Base-by-base conservation (phyloP, 1,140 invertebrate genomes). In the Brachionus asplanchnoidis region DNA sequence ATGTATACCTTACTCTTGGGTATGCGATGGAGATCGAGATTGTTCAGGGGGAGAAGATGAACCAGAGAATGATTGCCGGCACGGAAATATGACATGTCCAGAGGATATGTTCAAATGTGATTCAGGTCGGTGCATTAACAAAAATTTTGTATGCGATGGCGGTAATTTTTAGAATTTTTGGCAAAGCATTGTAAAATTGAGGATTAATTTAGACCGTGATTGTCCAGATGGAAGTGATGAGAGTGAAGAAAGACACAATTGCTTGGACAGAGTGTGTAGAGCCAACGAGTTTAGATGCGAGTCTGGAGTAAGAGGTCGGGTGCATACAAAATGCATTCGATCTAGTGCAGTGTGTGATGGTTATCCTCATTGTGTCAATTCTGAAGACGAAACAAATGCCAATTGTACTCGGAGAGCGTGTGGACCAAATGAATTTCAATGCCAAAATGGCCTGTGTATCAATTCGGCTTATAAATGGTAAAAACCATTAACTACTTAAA, bases 11-110 rank as follows among this genome's bases (percentile, higher is more conserved):
- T 77, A 77, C 11, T 46, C 42, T 23, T 77, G 73, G 73, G 9
- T 98, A 0, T 99, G 96, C 89, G 96, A 98, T 88, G 95, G 95
- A 0, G 95, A 97, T 88, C 95, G 95, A 0, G 96, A 97, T 88
- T 97, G 96, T 89, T 94, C 97, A 0, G 96, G 97, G 88, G 95
- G 95, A 0, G 95, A 95, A n/a, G 97, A 99, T 89, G 97, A 99
- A 89, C 96, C 87, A 14, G 23, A 20, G 11, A 3, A 20, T 8
- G 86, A 86, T 1, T 80, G 77, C 60, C 26, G 77, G 1, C 53
- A 36, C 4, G 50, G 26, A 17, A 80, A 80, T 80, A n/a, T 12
- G 4, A 65, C 77, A 65, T 80, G 77, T 65, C 77, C 77, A 20
- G 14, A n/a, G 9, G 53, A 60, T 6, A 60, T 80, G 50, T 80